These are phyloP conservation scores for Lepidothrix coronata DNA, from an alignment of 2,113 vertebrate species.

Conservation along the genomic window DNA sequence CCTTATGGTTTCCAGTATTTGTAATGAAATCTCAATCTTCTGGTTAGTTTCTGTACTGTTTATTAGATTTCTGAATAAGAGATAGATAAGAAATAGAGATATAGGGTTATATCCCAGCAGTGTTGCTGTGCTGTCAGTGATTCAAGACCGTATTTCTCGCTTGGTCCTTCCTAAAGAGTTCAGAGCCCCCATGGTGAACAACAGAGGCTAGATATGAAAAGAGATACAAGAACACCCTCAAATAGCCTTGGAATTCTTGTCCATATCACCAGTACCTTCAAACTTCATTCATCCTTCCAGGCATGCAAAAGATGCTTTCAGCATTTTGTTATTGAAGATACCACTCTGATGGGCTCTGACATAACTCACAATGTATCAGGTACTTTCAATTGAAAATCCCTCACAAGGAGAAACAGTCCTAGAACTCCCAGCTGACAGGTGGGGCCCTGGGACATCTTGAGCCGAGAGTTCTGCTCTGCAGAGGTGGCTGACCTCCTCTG, in stretches of 20 bases:
- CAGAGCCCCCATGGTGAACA: neutral
- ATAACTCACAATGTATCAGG: neutral
- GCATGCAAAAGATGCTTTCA: neutral
- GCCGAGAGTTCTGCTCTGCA: accelerated
- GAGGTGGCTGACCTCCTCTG: neutral
- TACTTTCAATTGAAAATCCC: neutral
- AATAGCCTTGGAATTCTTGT: neutral
- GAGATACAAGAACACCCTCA: neutral
- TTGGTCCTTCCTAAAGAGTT: neutral
- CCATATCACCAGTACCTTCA: neutral
- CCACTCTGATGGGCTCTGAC: neutral
- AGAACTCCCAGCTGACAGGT: neutral
- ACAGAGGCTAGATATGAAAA: neutral
- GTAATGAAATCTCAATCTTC: neutral
- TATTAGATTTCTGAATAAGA: neutral
- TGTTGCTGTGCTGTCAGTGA: neutral
- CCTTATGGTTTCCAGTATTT: neutral
- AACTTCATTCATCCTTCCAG: neutral
- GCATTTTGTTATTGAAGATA: neutral
- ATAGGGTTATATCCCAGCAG: neutral
- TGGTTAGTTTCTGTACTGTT: neutral
- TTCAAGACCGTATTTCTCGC: neutral
- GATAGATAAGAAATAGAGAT: neutral
- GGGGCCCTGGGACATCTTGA: neutral
- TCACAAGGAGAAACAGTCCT: neutral